These are phyloP conservation scores for Guaruba guarouba DNA, from an alignment of 2,113 vertebrate genomes.

Conservation along the genomic window DNA sequence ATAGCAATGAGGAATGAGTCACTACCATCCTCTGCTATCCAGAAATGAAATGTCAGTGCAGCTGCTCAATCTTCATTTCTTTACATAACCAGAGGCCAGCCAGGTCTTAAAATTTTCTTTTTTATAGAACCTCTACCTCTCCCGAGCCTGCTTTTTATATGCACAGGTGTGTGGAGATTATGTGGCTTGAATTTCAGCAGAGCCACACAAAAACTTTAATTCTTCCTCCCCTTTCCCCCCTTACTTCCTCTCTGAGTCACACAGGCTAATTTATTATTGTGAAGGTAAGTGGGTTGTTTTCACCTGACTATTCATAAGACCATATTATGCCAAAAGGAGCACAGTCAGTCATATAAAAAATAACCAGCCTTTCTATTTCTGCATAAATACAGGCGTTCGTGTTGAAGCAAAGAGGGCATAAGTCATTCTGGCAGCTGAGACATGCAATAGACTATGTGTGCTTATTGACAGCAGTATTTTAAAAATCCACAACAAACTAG, in stretches of 20 bases:
- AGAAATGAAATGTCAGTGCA: conserved; percentile 29
- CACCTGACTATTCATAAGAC: conserved; percentile 3
- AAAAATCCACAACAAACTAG: neutral
- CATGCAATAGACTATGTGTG: neutral
- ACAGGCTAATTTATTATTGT: conserved; percentile 15
- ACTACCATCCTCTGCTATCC: neutral
- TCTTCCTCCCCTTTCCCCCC: neutral
- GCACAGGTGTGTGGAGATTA: neutral
- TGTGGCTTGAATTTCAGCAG: neutral
- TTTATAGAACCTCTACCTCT: neutral
- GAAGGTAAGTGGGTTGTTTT: conserved; percentile 1
- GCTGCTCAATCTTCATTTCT: conserved; percentile 34
- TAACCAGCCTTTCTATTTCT: conserved; percentile 19
- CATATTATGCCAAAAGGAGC: neutral
- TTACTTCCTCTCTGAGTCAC: conserved; percentile 17
- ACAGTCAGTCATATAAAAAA: neutral
- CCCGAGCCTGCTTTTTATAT: neutral
- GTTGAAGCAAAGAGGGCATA: neutral
- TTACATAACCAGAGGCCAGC: conserved; percentile 38
- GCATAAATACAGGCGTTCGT: conserved; percentile 10
- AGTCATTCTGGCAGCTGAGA: neutral
- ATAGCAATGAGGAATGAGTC: conserved; percentile 43
- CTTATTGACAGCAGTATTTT: conserved; percentile 52
- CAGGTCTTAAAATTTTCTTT: conserved; percentile 38
- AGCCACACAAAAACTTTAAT: neutral